phyloP scores from a whole-genome alignment of 1,140 invertebrate species.

The Brachionus koreanus region DNA sequence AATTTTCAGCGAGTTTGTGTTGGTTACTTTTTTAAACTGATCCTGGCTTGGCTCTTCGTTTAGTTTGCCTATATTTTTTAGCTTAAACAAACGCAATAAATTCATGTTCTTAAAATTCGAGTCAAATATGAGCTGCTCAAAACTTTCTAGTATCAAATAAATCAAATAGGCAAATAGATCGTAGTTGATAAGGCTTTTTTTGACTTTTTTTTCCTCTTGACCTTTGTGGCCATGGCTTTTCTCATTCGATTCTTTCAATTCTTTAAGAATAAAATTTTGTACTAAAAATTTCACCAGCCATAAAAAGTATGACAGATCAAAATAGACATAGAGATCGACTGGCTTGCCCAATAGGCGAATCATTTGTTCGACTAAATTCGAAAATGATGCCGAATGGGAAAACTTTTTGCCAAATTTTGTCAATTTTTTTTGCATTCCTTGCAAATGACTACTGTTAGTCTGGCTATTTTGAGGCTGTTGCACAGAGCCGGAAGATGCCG shows the following conservation, averaged over 20 bases:
- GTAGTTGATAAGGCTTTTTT: neutral
- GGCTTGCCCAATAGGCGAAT: neutral
- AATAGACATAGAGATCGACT: conserved; percentile 4
- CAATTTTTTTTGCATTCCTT: neutral
- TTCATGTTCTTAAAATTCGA: conserved; percentile 39
- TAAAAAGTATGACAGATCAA: conserved; percentile 38
- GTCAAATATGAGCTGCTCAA: conserved; percentile 44
- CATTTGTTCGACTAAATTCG: conserved; percentile 5
- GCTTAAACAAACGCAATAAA: neutral
- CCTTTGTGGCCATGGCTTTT: neutral
- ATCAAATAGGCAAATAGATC: conserved; percentile 23
- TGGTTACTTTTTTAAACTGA: conserved; percentile 30
- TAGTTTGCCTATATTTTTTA: neutral
- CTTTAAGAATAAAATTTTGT: neutral
- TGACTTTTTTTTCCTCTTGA: neutral
- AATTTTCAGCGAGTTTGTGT: neutral
- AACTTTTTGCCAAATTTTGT: neutral
- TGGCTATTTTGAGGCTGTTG: neutral
- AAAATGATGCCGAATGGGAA: neutral
- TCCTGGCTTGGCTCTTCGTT: neutral
- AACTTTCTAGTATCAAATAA: conserved; percentile 22
- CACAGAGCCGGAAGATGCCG: neutral
- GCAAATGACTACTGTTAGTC: neutral
- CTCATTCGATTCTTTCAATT: neutral
- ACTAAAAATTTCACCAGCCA: conserved; percentile 38